Base-by-base conservation (phyloP, 2,113 vertebrate genomes). In the Urocitellus parryii region DNA sequence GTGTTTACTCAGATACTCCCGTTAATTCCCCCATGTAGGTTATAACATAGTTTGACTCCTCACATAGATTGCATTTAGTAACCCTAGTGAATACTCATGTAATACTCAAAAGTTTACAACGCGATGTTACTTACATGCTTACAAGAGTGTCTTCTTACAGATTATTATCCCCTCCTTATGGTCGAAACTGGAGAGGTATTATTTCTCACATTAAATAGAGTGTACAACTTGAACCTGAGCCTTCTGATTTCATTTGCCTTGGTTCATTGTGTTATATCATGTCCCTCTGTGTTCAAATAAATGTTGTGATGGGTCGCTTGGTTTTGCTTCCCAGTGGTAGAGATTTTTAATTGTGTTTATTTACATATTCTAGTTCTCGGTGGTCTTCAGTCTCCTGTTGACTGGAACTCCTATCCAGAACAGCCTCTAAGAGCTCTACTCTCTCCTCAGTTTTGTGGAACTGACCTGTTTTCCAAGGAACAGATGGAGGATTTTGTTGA, bases 401-500 rank as follows among this genome's bases (percentile, higher is more conserved):
- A 99, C 99, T 1, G 99, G 99, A 45, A 99, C 99, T 10, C 99
- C 99, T 14, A 98, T 99, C 97, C 99, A 99, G 99, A 99, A 99
- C 98, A 99, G 98, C 96, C 98, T 99, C 8, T 98, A 98, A 93
- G 99, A 99, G 85, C 98, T 99, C 88, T 99, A 99, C 98, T 99
- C 99, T 29, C 98, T 99, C 87, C 99, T 99, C 94, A 98, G 97
- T 96, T 99, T 99, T 97, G 98, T 99, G 97, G 99, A 99, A 97
- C 99, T 88, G 98, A 95, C 37, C 39, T 99, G 92, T 99, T 99
- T 90, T 95, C 98, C 10, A 90, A 94, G 42, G 98, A 99, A 0
- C 95, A 98, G 39, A 91, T 94, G 1, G 99, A 99, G 53, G 97
- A 97, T 89, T 99, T 99, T 94, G 97, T 99, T 93, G 98, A 93